Percentiles rank a stretch among this genome's conserved stretches.
Conservation (phyloP, 2,113 vertebrate species). For the Notechis scutatus region DNA sequence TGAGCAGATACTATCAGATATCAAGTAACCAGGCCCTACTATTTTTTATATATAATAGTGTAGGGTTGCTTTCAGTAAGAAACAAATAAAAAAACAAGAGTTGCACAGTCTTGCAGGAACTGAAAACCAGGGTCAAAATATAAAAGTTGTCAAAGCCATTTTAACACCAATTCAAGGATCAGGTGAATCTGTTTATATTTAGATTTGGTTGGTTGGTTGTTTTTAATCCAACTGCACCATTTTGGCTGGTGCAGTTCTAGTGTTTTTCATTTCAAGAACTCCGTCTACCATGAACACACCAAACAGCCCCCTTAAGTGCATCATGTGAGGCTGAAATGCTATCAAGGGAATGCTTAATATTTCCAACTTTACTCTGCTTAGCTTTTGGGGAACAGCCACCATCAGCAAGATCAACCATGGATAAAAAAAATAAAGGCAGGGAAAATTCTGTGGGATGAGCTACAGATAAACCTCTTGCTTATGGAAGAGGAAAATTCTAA, state of each 20-base stretch:
- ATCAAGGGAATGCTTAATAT: neutral
- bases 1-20: neutral
- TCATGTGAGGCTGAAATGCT: neutral
- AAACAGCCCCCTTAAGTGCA: neutral
- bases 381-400: neutral
- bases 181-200: neutral
- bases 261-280: neutral
- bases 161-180: neutral
- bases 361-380: neutral
- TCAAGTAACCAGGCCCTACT: neutral
- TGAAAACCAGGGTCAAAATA: conserved; percentile 25
- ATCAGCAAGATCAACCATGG: neutral
- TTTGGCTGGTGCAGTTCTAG: neutral
- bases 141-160: conserved; percentile 34
- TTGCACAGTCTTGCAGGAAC: conserved; percentile 5
- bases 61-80: neutral
- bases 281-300: neutral
- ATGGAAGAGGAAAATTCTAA: neutral
- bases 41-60: neutral
- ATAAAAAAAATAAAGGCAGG: neutral
- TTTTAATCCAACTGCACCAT: neutral
- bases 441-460: neutral
- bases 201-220: neutral
- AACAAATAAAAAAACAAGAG: neutral
- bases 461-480: neutral